A percentile compares a stretch with the other conserved stretches of the same genome.
These are phyloP conservation scores for Noctilio leporinus DNA, from an alignment of 2,113 vertebrate genomes.

Conservation along the genomic window DNA sequence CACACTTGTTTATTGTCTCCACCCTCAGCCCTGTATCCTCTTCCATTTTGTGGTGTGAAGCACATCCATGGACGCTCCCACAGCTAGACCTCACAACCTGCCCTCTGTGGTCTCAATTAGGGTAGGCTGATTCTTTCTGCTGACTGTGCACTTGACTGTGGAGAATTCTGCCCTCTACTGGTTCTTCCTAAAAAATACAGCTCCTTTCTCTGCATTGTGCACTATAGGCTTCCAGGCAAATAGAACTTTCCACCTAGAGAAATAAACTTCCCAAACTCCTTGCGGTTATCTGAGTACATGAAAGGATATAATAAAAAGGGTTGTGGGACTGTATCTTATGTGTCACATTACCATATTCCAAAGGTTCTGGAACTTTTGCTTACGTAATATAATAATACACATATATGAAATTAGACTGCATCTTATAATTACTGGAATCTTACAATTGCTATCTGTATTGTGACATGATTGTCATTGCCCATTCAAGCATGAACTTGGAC, in stretches of 20 bases:
- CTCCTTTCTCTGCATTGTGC: neutral
- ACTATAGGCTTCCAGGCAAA: neutral
- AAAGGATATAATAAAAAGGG: neutral
- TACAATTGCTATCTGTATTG: neutral
- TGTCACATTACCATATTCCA: neutral
- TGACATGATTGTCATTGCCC: neutral
- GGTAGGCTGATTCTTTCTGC: neutral
- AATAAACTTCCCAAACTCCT: slow-evolving; percentile 7
- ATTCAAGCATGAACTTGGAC: neutral
- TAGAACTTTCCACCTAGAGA: neutral
- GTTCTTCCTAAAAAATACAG: neutral
- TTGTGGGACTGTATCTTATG: neutral
- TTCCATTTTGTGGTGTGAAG: neutral
- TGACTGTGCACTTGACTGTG: neutral
- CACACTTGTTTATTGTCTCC: neutral
- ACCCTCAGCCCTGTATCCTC: neutral
- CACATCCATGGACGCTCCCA: neutral
- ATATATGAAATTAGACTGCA: neutral
- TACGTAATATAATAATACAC: neutral
- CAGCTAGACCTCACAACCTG: neutral
- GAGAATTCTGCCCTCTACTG: neutral
- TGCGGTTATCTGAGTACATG: neutral
- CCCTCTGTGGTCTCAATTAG: neutral
- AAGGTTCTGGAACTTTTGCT: neutral
- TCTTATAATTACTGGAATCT: neutral